Evolutionary conservation across 2,113 vertebrate species (phyloP).

Genomic region (Nematolebias whitei): DNA sequence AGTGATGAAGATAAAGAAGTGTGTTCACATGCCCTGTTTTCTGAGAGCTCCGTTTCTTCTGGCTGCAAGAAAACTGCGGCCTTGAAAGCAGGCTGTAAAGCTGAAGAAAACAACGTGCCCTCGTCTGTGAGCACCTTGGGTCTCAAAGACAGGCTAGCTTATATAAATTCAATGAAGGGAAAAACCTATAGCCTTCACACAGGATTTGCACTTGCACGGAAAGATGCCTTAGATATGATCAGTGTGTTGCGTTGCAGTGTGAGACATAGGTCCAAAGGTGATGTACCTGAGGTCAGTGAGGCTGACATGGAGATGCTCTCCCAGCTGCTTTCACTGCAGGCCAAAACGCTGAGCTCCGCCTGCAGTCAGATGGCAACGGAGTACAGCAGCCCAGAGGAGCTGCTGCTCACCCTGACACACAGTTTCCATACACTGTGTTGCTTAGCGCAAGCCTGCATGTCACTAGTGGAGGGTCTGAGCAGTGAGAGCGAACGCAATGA

Average conservation of each 20-base stretch:
- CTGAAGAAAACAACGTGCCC: constrained; percentile 62
- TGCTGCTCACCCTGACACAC: constrained; percentile 92
- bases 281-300: constrained; percentile 71
- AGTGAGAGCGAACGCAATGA: constrained; percentile 83
- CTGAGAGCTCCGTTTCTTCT: constrained; percentile 24
- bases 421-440: constrained; percentile 96
- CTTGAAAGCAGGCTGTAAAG: constrained; percentile 47
- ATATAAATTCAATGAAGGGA: constrained; percentile 87
- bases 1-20: constrained; percentile 65
- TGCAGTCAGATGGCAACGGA: constrained; percentile 90
- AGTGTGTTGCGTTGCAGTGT: constrained; percentile 85
- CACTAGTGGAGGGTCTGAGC: constrained; percentile 88
- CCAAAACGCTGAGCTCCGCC: constrained; percentile 88
- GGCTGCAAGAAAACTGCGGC: constrained; percentile 19
- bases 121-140: constrained; percentile 76
- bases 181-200: constrained; percentile 88
- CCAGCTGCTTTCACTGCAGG: constrained; percentile 88
- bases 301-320: constrained; percentile 84
- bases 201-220: constrained; percentile 88
- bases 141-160: constrained; percentile 82
- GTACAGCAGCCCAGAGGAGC: constrained; percentile 90
- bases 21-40: constrained; percentile 13
- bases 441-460: constrained; percentile 93
- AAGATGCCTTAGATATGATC: constrained; percentile 92
- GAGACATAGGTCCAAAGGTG: constrained; percentile 54